These are phyloP conservation scores for Lathronympha strigana DNA, from an alignment of 2,888 invertebrate genomes.

Conservation along the genomic window DNA sequence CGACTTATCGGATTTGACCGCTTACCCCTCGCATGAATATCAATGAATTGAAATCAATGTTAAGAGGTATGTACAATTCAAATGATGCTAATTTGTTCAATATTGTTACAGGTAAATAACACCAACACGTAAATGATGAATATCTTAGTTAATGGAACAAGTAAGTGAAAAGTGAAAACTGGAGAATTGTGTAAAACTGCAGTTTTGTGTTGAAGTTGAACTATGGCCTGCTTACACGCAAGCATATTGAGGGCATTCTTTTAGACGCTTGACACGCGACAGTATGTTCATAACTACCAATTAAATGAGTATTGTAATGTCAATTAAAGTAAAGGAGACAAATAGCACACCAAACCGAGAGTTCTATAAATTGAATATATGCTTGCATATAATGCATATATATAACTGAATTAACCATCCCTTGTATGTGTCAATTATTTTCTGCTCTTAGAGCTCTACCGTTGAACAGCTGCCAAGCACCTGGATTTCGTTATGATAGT, in stretches of 20 bases:
- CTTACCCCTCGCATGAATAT: not conserved
- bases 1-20: too few relatives aligned
- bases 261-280: slow-evolving; percentile 4
- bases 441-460: too few relatives aligned
- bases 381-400: too few relatives aligned
- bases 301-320: slow-evolving; percentile 1
- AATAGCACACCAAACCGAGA: too few relatives aligned
- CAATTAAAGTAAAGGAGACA: too few relatives aligned
- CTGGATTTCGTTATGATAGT: too few relatives aligned
- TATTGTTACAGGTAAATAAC: slow-evolving; percentile 31
- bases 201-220: not conserved
- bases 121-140: not conserved
- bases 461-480: too few relatives aligned
- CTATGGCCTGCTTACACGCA: not conserved
- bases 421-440: too few relatives aligned
- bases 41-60: not conserved
- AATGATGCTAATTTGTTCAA: not conserved
- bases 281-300: not conserved
- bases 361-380: too few relatives aligned
- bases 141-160: not conserved
- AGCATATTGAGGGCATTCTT: slow-evolving; percentile 1
- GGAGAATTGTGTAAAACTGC: slow-evolving; percentile 12
- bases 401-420: too few relatives aligned
- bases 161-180: slow-evolving; percentile 29
- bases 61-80: not conserved